These are phyloP conservation scores for Agrenia bidenticulata DNA, from an alignment of 2,888 invertebrate species.

Conservation along the genomic window DNA sequence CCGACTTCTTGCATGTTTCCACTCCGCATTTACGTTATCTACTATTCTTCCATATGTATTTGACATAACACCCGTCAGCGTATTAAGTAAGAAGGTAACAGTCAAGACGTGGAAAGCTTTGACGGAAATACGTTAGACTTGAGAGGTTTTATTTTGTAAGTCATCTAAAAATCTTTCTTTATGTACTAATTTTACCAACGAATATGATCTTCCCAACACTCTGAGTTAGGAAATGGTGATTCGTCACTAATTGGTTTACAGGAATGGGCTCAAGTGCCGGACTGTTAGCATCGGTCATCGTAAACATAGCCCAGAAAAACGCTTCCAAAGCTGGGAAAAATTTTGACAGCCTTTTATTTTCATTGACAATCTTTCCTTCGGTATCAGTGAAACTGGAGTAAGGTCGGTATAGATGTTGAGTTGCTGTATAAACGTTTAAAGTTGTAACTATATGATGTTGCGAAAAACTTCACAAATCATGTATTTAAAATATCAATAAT, in stretches of 20 bases:
- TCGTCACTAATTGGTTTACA: constrained; percentile 69
- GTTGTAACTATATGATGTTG: too few species aligned
- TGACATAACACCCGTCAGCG: constrained; percentile 74
- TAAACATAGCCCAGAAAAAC: constrained; percentile 70
- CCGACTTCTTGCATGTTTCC: constrained; percentile 74
- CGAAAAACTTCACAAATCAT: too few species aligned
- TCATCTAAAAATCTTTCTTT: neutral
- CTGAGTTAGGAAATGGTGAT: constrained; percentile 60
- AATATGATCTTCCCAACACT: neutral
- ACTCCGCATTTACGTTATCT: constrained; percentile 70
- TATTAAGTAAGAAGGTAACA: constrained; percentile 72
- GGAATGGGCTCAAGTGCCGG: constrained; percentile 54
- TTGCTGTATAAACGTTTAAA: neutral
- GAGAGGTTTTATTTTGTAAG: too few species aligned
- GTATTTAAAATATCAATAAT: neutral
- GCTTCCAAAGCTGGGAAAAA: constrained; percentile 65
- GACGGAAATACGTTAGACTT: too few species aligned
- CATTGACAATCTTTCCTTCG: neutral
- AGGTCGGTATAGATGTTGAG: constrained; percentile 18
- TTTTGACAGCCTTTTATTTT: constrained; percentile 59
- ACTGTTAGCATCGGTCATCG: constrained; percentile 67
- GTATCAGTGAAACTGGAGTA: neutral
- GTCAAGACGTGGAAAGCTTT: constrained; percentile 66
- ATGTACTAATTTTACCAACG: neutral
- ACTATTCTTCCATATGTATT: constrained; percentile 71